Percentiles rank a stretch among this genome's conserved stretches.
These are phyloP conservation scores for Ptychoptera albimana DNA, from an alignment of 2,888 invertebrate species.

Conservation along the genomic window DNA sequence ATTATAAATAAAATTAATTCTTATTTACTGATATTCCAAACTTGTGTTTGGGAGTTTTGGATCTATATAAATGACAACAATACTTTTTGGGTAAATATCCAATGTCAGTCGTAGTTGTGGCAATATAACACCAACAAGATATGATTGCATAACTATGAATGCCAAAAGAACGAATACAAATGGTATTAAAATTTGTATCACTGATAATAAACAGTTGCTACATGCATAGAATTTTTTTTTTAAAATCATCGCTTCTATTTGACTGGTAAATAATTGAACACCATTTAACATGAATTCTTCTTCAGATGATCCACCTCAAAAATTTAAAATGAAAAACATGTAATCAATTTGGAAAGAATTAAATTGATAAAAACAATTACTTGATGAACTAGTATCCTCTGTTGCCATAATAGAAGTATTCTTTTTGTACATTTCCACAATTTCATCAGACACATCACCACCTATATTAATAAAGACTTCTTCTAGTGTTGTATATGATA, in stretches of 20 bases:
- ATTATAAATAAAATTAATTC: too few species aligned
- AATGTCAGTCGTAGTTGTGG: too few species aligned
- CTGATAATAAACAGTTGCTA: conserved; percentile 43
- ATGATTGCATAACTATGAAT: background rate
- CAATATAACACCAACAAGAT: too few species aligned
- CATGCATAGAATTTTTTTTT: conserved; percentile 41
- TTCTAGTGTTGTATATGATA: conserved; percentile 69
- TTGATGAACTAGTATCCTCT: background rate
- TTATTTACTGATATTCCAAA: background rate
- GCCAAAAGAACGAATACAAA: background rate
- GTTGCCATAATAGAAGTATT: too few species aligned
- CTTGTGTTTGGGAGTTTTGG: background rate
- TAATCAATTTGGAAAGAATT: too few species aligned
- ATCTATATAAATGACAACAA: too few species aligned
- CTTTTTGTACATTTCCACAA: background rate
- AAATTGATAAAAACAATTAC: conserved; percentile 1
- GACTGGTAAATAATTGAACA: conserved; percentile 31
- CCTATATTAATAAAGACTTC: conserved; percentile 59
- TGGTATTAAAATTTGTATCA: conserved; percentile 47
- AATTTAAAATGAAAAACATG: background rate
- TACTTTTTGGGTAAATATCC: too few species aligned
- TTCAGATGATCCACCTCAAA: conserved; percentile 1
- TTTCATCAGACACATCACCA: conserved; percentile 6
- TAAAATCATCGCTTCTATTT: conserved; percentile 41
- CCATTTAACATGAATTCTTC: conserved; percentile 10